Percentiles rank a stretch among this genome's conserved stretches.
These are phyloP conservation scores for Dicentrarchus labrax DNA, from an alignment of 2,113 vertebrate species.

Conservation along the genomic window DNA sequence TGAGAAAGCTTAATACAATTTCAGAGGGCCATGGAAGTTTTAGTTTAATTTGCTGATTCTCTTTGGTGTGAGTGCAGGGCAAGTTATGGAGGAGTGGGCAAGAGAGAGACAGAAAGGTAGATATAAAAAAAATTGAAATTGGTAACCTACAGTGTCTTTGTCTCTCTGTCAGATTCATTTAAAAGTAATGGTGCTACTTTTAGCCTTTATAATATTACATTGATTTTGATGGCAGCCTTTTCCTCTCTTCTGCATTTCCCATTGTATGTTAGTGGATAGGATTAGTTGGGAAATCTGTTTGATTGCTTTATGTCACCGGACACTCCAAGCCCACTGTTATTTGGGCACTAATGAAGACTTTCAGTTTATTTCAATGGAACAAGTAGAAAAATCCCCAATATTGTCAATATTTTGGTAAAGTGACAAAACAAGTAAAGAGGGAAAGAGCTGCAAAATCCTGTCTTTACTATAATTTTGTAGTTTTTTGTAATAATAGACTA, in stretches of 20 bases:
- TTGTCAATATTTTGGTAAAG: too few species aligned
- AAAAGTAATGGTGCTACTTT: neutral
- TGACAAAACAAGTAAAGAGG: too few species aligned
- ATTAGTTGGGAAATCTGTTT: neutral
- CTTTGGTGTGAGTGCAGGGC: neutral
- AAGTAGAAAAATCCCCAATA: neutral
- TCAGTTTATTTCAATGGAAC: neutral
- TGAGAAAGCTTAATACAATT: constrained; percentile 43
- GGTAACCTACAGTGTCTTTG: neutral
- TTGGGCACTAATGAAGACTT: neutral
- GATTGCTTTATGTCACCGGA: neutral
- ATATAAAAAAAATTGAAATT: neutral
- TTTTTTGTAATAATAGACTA: too few species aligned
- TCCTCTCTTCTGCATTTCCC: neutral
- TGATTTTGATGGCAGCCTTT: neutral
- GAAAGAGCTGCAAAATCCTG: too few species aligned
- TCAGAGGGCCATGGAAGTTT: constrained; percentile 27
- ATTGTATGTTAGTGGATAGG: neutral
- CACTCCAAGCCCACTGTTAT: neutral
- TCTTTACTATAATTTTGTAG: too few species aligned
- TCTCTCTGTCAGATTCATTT: constrained; percentile 7
- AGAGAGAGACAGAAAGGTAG: neutral
- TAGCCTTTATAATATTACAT: neutral
- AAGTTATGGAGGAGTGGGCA: neutral
- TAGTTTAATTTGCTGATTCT: constrained; percentile 33